Percentiles rank a stretch among this genome's conserved stretches.
phyloP scores from a whole-genome alignment of 1,140 invertebrate species.

The Manduca sexta region DNA sequence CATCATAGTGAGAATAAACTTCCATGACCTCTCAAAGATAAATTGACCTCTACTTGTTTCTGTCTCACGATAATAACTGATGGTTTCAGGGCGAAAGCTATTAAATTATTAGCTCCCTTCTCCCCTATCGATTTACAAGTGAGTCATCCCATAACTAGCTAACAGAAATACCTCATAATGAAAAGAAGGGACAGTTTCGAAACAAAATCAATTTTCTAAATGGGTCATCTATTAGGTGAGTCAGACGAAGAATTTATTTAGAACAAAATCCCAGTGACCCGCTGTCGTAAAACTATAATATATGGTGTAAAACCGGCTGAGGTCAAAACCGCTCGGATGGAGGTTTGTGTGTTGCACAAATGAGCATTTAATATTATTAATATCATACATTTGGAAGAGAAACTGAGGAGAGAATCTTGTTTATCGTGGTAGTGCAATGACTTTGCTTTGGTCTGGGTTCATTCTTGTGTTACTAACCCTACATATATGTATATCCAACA shows the following conservation, averaged over 20 bases:
- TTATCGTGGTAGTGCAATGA: too few relatives aligned
- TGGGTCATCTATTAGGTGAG: background rate
- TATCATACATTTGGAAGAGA: background rate
- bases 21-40: too few relatives aligned
- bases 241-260: background rate
- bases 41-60: too few relatives aligned
- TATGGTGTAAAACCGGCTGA: slow-evolving; percentile 35
- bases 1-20: too few relatives aligned
- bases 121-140: background rate
- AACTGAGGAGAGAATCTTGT: too few relatives aligned
- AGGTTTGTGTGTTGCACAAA: slow-evolving; percentile 31
- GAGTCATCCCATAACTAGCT: background rate
- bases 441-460: too few relatives aligned
- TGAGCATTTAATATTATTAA: slow-evolving; percentile 1
- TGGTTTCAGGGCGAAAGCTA: too few relatives aligned
- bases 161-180: background rate
- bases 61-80: too few relatives aligned
- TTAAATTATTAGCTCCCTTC: too few relatives aligned
- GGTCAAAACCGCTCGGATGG: slow-evolving; percentile 15
- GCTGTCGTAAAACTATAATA: slow-evolving; percentile 33
- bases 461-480: too few relatives aligned
- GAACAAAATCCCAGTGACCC: slow-evolving; percentile 33
- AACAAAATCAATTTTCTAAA: slow-evolving; percentile 2
- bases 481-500: too few relatives aligned
- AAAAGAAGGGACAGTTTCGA: background rate